These are phyloP conservation scores for Nesidiocoris tenuis DNA, from an alignment of 2,888 invertebrate genomes.

Conservation along the genomic window DNA sequence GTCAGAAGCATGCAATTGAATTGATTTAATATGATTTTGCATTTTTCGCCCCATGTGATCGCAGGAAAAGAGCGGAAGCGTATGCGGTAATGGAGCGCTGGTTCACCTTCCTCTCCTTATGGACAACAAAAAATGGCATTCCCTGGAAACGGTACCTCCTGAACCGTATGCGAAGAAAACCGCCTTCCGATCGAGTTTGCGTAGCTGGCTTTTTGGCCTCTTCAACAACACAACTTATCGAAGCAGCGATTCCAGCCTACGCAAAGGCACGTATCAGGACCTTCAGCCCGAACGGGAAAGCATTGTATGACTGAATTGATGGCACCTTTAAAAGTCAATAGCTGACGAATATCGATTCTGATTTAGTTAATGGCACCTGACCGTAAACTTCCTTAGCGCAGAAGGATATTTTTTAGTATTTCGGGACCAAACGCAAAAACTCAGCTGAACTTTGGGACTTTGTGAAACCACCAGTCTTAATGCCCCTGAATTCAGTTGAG, in stretches of 20 bases:
- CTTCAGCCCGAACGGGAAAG: slow-evolving; percentile 62
- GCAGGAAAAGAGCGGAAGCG: slow-evolving; percentile 47
- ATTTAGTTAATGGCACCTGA: too few species aligned
- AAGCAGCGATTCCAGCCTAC: slow-evolving; percentile 63
- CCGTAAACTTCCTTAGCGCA: too few species aligned
- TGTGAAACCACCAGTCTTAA: too few species aligned
- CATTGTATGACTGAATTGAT: slow-evolving; percentile 63
- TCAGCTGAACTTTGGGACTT: too few species aligned
- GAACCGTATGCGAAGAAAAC: slow-evolving; percentile 60
- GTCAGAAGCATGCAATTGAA: neutral
- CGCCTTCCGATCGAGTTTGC: slow-evolving; percentile 63
- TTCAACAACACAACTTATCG: slow-evolving; percentile 72
- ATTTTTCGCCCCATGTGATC: too few species aligned
- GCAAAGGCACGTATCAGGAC: slow-evolving; percentile 59
- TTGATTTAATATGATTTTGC: neutral
- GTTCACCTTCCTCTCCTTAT: slow-evolving; percentile 57
- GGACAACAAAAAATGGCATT: slow-evolving; percentile 71
- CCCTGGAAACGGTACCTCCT: slow-evolving; percentile 66
- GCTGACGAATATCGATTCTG: too few species aligned
- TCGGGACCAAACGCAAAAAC: too few species aligned
- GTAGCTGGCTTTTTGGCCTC: slow-evolving; percentile 72
- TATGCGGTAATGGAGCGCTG: slow-evolving; percentile 51
- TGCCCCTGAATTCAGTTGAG: too few species aligned
- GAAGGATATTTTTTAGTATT: too few species aligned
- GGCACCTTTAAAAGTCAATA: too few species aligned